Evolutionary conservation across 2,888 invertebrate species (phyloP), one percentile per base, ranked within the genome.

Genomic region (Caenorhabditis sp.): DNA sequence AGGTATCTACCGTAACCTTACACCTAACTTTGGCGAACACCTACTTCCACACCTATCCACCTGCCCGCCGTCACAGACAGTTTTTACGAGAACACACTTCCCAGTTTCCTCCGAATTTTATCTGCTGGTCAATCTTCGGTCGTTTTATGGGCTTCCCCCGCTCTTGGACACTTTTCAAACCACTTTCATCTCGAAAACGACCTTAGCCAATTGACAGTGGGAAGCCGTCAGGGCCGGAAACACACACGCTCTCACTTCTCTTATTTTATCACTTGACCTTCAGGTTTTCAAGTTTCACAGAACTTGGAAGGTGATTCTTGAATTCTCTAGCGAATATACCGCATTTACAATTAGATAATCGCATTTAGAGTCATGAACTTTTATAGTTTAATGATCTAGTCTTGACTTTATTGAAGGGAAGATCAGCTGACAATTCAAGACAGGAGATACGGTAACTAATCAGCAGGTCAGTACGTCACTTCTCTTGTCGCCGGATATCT

Each of bases 211-310:
- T 72, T 64, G 65, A 58, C 65, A 47, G 20, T 22, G 51, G 58
- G 18, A 61, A 26, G 56, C 62, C 56, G 55, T 47, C 62, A 55
- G 32, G 32, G 9, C 51, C 55, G 26, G 35, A 72, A 44, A 50
- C 44, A 35, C 65, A 51, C 60, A 74, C 65, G 51, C 60, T 56
- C n/a, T n/a, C n/a, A n/a, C n/a, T n/a, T n/a, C n/a, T 20, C 15
- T 58, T 40, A 62, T 55, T 40, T 74, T 60, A 65, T 74, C 65
- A 65, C 72, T 74, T 74, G 74, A 74, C 74, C 74, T 74, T 74
- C 65, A 51, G 56, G 9, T 47, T 47, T 40, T 47, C 47, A 47
- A 47, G 18, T 18, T 47, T 47, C 5, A 3, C 47, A 47, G 18
- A 47, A 3, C 2, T 47, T 47, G 2, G 32, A 32, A 32, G 6